phyloP scores from a whole-genome alignment of 2,888 invertebrate genomes.

The Nephrotoma appendiculata region DNA sequence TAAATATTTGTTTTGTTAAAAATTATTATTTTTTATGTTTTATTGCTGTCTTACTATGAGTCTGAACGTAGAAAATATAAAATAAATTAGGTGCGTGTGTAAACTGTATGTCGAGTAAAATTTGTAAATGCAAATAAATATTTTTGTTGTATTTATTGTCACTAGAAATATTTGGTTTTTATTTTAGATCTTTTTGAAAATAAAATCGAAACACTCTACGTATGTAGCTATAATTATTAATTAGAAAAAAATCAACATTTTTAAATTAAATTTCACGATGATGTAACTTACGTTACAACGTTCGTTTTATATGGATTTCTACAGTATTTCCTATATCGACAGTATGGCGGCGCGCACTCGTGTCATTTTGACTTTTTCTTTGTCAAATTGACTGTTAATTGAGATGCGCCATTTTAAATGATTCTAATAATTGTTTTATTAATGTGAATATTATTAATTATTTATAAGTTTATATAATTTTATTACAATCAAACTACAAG shows the following conservation, averaged over 20 bases:
- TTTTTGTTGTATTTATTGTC: neutral
- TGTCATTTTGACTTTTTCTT: neutral
- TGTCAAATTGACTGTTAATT: neutral
- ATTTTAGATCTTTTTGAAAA: neutral
- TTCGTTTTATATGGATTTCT: neutral
- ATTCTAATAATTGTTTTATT: neutral
- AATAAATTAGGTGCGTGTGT: neutral
- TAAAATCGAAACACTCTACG: neutral
- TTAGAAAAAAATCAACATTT: neutral
- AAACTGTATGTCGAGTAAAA: neutral
- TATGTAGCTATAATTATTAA: neutral
- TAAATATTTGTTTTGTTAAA: neutral
- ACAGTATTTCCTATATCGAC: neutral
- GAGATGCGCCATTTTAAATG: neutral
- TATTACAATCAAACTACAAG: neutral
- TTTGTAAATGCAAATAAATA: neutral
- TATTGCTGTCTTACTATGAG: neutral
- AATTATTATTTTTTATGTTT: neutral
- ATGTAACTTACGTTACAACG: neutral
- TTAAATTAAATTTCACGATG: neutral
- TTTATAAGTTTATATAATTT: neutral
- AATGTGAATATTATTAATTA: neutral
- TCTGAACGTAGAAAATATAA: neutral
- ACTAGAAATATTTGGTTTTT: neutral
- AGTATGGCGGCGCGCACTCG: neutral